A percentile compares a stretch with the other conserved stretches of the same genome.
These are phyloP conservation scores for Bombus superbus DNA, from an alignment of 1,140 invertebrate species.

Conservation along the genomic window DNA sequence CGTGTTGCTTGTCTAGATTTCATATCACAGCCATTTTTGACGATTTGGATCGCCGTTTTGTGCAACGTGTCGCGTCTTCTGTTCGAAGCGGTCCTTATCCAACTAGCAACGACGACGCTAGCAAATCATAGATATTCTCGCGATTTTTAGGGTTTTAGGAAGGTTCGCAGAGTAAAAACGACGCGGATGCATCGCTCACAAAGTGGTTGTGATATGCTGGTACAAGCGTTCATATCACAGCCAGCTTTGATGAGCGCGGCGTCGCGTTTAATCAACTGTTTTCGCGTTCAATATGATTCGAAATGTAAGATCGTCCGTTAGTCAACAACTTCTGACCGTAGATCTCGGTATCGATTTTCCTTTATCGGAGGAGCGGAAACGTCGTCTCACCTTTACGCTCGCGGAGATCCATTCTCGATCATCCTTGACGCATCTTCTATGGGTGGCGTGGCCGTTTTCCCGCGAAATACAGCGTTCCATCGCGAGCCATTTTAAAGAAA, in stretches of 20 bases:
- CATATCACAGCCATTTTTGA: constrained; percentile 96
- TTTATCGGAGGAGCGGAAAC: background rate
- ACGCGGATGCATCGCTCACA: constrained; percentile 83
- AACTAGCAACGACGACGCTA: too few species aligned
- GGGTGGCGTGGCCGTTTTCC: background rate
- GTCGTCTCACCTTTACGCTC: background rate
- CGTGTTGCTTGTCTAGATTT: constrained; percentile 86
- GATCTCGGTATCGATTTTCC: background rate
- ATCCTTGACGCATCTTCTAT: background rate
- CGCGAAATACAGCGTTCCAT: constrained; percentile 11
- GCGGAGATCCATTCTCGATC: background rate
- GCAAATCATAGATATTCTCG: background rate
- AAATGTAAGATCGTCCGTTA: background rate
- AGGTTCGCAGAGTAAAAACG: background rate
- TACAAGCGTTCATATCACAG: constrained; percentile 86
- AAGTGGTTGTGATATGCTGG: constrained; percentile 86
- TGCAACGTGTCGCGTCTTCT: constrained; percentile 55
- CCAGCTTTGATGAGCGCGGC: constrained; percentile 92
- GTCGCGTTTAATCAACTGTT: constrained; percentile 64
- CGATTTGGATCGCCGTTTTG: constrained; percentile 86
- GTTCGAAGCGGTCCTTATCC: background rate
- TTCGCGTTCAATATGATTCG: background rate
- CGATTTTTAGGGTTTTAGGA: background rate
- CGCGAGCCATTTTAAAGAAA: constrained; percentile 17
- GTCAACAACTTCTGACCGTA: background rate